Evolutionary conservation across 64 coral and sea anemone species (phyloP).

Genomic region (Catalaphyllia jardinei): DNA sequence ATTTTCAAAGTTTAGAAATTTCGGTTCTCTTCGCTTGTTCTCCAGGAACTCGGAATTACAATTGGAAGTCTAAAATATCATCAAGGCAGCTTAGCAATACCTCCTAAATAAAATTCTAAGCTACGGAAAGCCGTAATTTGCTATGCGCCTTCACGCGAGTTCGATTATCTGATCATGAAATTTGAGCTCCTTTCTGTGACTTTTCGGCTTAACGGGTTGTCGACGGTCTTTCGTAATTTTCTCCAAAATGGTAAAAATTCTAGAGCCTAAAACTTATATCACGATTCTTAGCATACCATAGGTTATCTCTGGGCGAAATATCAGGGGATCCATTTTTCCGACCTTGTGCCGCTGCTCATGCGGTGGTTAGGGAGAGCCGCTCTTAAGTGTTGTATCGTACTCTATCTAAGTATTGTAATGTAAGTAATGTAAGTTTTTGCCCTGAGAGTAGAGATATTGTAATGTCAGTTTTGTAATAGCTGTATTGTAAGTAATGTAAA

Average conservation of each 20-base stretch:
- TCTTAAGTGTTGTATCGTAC: too few species aligned
- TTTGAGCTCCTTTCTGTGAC: constrained; percentile 39
- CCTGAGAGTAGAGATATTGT: too few species aligned
- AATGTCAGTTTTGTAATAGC: too few species aligned
- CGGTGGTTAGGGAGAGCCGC: too few species aligned
- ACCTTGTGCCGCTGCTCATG: too few species aligned
- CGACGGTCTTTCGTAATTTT: too few species aligned
- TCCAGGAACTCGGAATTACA: constrained; percentile 34
- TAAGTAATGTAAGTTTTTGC: too few species aligned
- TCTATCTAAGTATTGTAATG: too few species aligned
- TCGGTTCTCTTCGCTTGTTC: constrained; percentile 32
- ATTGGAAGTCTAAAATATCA: constrained; percentile 41
- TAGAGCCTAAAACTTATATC: constrained; percentile 33
- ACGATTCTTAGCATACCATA: constrained; percentile 38
- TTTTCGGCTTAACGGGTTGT: constrained; percentile 21
- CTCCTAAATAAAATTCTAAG: constrained; percentile 37
- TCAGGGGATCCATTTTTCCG: neutral
- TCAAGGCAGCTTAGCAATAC: constrained; percentile 39
- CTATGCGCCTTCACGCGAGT: constrained; percentile 33
- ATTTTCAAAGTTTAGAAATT: too few species aligned
- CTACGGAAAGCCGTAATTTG: constrained; percentile 27
- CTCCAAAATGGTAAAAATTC: constrained; percentile 28
- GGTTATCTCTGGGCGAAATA: constrained; percentile 31
- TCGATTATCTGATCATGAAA: constrained; percentile 42
- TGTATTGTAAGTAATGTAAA: too few species aligned